Conservation (phyloP, 1,140 invertebrate genomes). For the Harpegnathos saltator region DNA sequence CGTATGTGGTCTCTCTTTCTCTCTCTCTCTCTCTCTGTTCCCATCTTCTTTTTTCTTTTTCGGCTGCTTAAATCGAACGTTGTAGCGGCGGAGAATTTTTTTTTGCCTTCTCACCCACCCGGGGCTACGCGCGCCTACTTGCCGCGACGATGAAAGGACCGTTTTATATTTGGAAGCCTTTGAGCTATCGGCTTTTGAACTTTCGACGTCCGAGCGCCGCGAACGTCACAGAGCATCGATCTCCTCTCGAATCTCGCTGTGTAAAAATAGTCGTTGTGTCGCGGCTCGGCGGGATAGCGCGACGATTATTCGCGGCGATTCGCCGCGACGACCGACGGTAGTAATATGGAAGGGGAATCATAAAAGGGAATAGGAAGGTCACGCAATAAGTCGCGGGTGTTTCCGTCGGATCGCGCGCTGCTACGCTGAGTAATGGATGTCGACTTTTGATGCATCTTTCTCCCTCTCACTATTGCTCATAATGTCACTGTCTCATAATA, state of each 20-base stretch:
- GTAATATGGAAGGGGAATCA: too few relatives aligned
- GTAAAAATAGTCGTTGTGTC: constrained; percentile 36
- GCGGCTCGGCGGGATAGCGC: background rate
- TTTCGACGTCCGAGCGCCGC: constrained; percentile 21
- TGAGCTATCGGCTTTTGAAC: constrained; percentile 46
- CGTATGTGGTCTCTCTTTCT: background rate
- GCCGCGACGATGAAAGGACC: constrained; percentile 7
- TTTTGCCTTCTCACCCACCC: too few relatives aligned
- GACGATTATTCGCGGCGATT: constrained; percentile 5
- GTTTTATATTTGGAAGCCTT: constrained; percentile 47
- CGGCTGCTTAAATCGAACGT: background rate
- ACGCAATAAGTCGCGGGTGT: too few relatives aligned
- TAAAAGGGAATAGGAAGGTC: too few relatives aligned
- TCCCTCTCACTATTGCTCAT: too few relatives aligned
- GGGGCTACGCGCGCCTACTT: background rate
- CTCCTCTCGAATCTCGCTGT: constrained; percentile 20
- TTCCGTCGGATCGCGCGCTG: too few relatives aligned
- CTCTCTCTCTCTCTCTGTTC: background rate
- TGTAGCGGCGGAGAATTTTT: too few relatives aligned
- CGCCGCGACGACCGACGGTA: background rate
- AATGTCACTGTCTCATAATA: too few relatives aligned
- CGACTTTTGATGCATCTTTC: too few relatives aligned
- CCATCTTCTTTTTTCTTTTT: constrained; percentile 8
- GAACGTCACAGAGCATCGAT: constrained; percentile 46
- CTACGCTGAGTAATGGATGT: too few relatives aligned